A percentile compares a stretch with the other conserved stretches of the same genome.
Evolutionary conservation across 2,888 invertebrate genomes (phyloP).

Genomic region (Philereme transversata): DNA sequence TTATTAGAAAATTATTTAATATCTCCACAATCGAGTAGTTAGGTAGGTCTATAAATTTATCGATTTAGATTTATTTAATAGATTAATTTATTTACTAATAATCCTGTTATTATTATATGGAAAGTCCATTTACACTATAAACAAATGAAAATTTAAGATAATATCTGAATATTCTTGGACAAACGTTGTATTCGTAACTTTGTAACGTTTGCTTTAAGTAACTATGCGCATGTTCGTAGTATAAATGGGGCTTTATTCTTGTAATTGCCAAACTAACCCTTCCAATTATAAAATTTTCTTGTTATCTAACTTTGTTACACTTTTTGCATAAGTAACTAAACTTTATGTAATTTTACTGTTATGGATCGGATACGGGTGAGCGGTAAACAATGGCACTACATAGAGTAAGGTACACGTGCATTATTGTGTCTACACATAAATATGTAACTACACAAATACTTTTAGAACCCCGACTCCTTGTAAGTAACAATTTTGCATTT

Average conservation of each 20-base stretch:
- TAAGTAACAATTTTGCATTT: constrained; percentile 79
- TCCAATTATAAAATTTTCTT: constrained; percentile 62
- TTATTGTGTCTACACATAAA: constrained; percentile 19
- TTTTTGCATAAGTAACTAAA: constrained; percentile 48
- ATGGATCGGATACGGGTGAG: constrained; percentile 46
- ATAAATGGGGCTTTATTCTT: constrained; percentile 34
- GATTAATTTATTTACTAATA: constrained; percentile 55
- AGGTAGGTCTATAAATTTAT: constrained; percentile 56
- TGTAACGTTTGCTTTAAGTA: not conserved
- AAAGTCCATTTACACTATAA: constrained; percentile 24
- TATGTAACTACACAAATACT: constrained; percentile 36
- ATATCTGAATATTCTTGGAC: too few species aligned
- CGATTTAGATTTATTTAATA: constrained; percentile 54
- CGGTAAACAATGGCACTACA: constrained; percentile 48
- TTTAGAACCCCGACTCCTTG: constrained; percentile 57
- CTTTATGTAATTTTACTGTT: constrained; percentile 34
- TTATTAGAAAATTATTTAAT: constrained; percentile 57
- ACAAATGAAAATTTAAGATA: not conserved
- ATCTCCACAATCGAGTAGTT: constrained; percentile 68
- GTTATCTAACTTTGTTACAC: constrained; percentile 67
- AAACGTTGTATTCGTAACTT: too few species aligned
- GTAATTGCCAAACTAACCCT: constrained; percentile 75
- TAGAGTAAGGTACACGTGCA: constrained; percentile 35
- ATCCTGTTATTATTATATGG: constrained; percentile 51
- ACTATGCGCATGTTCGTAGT: constrained; percentile 29